Evolutionary conservation across 30 jellyfish, hydroid and myxozoan genomes (phyloP).

Genomic region (Mastigias papua): DNA sequence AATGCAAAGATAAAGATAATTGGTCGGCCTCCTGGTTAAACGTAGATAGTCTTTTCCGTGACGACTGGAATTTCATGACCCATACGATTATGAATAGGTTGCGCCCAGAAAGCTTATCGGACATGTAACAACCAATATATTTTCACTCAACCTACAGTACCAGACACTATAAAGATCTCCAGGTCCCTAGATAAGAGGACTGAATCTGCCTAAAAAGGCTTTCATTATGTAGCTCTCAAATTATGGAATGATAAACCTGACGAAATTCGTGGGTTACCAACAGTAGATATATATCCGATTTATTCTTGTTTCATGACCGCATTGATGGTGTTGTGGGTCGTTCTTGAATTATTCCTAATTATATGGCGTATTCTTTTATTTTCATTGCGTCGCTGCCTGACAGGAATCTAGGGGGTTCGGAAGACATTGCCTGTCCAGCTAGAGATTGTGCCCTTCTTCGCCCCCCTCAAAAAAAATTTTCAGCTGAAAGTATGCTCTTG

Average conservation of each 20-base stretch:
- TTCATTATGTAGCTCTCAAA: constrained; percentile 10
- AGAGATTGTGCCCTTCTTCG: no score
- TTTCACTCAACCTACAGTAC: constrained; percentile 28
- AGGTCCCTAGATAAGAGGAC: constrained; percentile 6
- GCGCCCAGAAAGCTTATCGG: constrained; percentile 15
- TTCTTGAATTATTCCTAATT: no score
- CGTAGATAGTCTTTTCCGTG: constrained; percentile 29
- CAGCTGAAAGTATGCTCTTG: no score
- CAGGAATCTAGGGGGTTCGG: no score
- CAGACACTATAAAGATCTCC: constrained; percentile 12
- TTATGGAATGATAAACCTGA: neutral
- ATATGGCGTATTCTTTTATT: no score
- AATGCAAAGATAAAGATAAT: constrained; percentile 17
- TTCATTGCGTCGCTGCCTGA: no score
- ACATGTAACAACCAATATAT: neutral
- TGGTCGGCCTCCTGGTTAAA: constrained; percentile 40
- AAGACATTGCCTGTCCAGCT: no score
- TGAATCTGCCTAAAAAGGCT: constrained; percentile 2
- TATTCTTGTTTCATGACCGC: no score
- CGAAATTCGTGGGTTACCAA: neutral
- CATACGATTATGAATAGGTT: neutral
- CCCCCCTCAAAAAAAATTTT: no score
- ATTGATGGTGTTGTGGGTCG: no score
- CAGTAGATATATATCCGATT: no score
- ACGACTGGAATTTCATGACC: constrained; percentile 17